Evolutionary conservation across 2,113 vertebrate genomes (phyloP), one percentile per base, ranked within the genome.

Genomic region (Ptychochromis oligacanthus): DNA sequence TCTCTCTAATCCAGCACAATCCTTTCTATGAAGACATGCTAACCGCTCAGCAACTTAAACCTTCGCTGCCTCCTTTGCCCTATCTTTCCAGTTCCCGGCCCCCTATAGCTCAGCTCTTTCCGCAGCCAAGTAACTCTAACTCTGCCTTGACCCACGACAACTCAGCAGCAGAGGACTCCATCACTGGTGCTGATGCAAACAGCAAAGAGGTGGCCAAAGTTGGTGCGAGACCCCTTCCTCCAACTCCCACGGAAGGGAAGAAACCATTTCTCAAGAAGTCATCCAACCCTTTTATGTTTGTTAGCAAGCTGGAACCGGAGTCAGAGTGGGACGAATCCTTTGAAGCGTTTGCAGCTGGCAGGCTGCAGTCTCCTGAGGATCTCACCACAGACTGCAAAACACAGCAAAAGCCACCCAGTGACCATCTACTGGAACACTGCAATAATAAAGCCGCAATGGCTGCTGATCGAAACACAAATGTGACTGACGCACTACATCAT

Each of bases 21-120:
- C 97, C 97, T 78, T 97, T 97, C 95, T 97, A 96, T 93, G 96
- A 97, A 91, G 96, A 97, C 75, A 93, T 96, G 90, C 85, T 96
- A 82, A 94, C 95, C 79, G 89, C 95, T 91, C 91, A 91, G 93
- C 89, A 95, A 93, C 95, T 97, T 95, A 97, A 96, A 89, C 94
- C 94, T 94, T 91, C 94, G 93, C 95, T 92, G 90, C 97, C 97
- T 94, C 95, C 97, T 97, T 74, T 95, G 76, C 96, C 93, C 95
- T 97, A 94, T 97, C 96, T 97, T 94, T 97, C 97, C 93, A 97
- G 97, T 91, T 96, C 96, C 86, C 83, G 91, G 88, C 92, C 87
- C 84, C 95, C 95, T 92, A 91, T 96, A 93, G 89, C 83, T 40
- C 79, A 82, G 81, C 88, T 92, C 94, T 86, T 90, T 94, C 90